Evolutionary conservation across 2,888 invertebrate species (phyloP).

Genomic region (Rhaphigaster nebulosa): DNA sequence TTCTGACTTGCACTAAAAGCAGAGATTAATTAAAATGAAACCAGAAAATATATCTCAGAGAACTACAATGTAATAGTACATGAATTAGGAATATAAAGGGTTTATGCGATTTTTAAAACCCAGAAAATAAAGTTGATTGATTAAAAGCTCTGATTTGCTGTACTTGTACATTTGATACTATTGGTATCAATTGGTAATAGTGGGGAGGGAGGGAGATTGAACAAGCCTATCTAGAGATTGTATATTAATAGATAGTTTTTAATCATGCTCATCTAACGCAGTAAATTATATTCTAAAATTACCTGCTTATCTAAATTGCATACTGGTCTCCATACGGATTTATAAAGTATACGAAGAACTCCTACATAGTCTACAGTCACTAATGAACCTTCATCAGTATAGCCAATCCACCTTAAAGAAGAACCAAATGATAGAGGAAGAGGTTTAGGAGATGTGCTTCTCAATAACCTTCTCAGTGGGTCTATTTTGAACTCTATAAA

Average conservation of each 20-base stretch:
- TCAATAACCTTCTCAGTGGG: conserved; percentile 60
- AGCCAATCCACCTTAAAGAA: conserved; percentile 82
- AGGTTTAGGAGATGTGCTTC: conserved; percentile 65
- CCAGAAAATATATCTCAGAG: not conserved
- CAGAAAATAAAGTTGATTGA: not conserved
- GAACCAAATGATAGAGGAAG: conserved; percentile 79
- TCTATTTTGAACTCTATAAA: conserved; percentile 68
- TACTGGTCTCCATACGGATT: conserved; percentile 85
- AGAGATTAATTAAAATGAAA: conserved; percentile 47
- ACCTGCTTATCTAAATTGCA: conserved; percentile 76
- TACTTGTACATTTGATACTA: not conserved
- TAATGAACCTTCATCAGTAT: conserved; percentile 86
- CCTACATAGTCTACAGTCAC: conserved; percentile 84
- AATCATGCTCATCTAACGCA: not conserved
- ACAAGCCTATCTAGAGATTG: not conserved
- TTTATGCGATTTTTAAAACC: not conserved
- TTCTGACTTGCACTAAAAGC: conserved; percentile 74
- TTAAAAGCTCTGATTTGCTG: not conserved
- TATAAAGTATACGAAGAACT: conserved; percentile 78
- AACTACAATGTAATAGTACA: not conserved
- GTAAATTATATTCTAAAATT: not conserved
- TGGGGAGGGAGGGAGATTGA: not conserved
- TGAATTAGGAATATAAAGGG: not conserved
- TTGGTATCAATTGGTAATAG: too few species aligned
- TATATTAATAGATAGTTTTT: not conserved